These are phyloP conservation scores for Ganaspis brasiliensis DNA, from an alignment of 2,888 invertebrate genomes.

Conservation along the genomic window DNA sequence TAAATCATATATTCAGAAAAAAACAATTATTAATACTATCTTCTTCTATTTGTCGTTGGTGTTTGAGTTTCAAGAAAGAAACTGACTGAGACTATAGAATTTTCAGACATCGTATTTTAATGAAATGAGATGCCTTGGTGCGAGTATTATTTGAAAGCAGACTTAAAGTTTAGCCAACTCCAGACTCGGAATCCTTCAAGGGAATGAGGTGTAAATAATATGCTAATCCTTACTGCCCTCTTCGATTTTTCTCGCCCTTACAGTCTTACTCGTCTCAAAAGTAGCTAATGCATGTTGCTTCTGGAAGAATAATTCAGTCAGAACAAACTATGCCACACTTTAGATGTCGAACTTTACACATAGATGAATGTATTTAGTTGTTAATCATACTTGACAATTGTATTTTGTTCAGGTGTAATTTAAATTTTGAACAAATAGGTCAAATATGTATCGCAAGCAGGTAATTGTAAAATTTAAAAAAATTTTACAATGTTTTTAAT, in stretches of 20 bases:
- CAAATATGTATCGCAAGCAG: too few relatives aligned
- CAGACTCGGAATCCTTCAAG: slow-evolving; percentile 64
- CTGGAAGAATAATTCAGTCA: slow-evolving; percentile 9
- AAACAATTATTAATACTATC: slow-evolving; percentile 12
- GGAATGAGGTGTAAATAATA: slow-evolving; percentile 76
- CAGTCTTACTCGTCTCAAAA: neutral
- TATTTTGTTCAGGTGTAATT: too few relatives aligned
- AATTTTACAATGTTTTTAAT: too few relatives aligned
- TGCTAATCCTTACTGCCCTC: slow-evolving; percentile 75
- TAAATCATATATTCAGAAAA: too few relatives aligned
- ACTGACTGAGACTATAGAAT: slow-evolving; percentile 18
- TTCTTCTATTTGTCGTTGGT: slow-evolving; percentile 5
- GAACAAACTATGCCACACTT: slow-evolving; percentile 9
- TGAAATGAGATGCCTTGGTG: slow-evolving; percentile 69
- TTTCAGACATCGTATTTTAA: slow-evolving; percentile 58
- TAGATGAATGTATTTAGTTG: neutral
- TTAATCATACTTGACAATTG: neutral
- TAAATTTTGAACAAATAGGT: too few relatives aligned
- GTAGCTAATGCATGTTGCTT: neutral
- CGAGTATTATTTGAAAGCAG: slow-evolving; percentile 75
- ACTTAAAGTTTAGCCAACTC: slow-evolving; percentile 77
- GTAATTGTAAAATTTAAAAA: too few relatives aligned
- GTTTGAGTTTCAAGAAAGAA: neutral
- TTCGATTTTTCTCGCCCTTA: slow-evolving; percentile 60
- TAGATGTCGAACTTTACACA: neutral